Evolutionary conservation across 2,888 invertebrate genomes (phyloP), one percentile per base, ranked within the genome.

Genomic region (Agrypnus murinus): DNA sequence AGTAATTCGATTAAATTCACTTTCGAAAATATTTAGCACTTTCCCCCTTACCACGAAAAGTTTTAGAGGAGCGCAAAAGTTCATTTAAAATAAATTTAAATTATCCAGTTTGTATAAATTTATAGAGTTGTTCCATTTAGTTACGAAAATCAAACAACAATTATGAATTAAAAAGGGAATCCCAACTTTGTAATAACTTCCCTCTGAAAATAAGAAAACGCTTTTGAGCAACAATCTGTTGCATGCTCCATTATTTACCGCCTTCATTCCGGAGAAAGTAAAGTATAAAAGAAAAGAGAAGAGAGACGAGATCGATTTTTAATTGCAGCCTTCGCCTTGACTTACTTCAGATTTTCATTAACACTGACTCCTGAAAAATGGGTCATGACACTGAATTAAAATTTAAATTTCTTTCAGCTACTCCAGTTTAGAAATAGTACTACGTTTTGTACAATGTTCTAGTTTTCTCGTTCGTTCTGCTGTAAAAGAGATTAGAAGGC

Each of bases 271-370:
- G 73, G 75, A 72, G 77, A 77, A 79, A 75, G 79, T 77, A 76
- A 75, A 76, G 75, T 77, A 77, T 76, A 77, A 77, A 78, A 78
- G 78, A 79, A 78, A 77, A 79, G 78, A 77, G 75, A 77, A 75
- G 73, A 79, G 77, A 75, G 72, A 74, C 75, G 75, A 81, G 85
- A 86, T 86, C 86, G 86, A 86, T 86, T 86, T 86, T 86, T 86
- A 86, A 86, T 86, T 86, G 86, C 86, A 86, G 82, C 85, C 86
- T 86, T 86, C 84, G 86, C 86, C 86, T 86, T 86, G 86, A 85
- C 86, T 85, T 82, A 85, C 83, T 86, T 84, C 80, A 81, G 84
- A 84, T 84, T 85, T 85, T 85, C 85, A 85, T 85, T 85, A 85
- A 84, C 84, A 63, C 73, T 46, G 59, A 36, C 62, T 67, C 12